Evolutionary conservation across 2,113 vertebrate species (phyloP), one percentile per base, ranked within the genome.

Genomic region (Atlantisia rogersi): DNA sequence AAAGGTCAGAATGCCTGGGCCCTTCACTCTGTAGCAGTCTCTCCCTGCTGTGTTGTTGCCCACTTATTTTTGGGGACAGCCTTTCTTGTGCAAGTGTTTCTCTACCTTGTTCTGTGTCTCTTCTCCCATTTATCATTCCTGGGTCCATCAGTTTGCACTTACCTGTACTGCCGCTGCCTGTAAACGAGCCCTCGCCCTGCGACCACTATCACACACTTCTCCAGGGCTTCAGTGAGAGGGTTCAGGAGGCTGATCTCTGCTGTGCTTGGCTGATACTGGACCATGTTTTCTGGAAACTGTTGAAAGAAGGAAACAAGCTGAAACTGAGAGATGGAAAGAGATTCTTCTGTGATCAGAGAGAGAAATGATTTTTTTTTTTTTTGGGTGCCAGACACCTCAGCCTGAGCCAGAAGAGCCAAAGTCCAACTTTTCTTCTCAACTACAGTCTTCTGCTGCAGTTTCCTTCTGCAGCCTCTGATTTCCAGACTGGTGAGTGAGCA

Each of bases 151-250:
- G 1, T 78, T 80, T 50, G 84, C 37, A 79, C 90, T 95, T 94
- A 98, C 98, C 84, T 97, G 82, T 98, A 98, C 46, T 52, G 90
- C 77, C 95, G 97, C 48, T 98, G 96, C 91, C 91, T 95, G 42
- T 92, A 32, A 32, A 98, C 52, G 28, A 99, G 95, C 3, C 98
- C 98, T 84, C 85, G 97, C 40, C 98, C 99, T 5, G 95, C 65
- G 6, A 98, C 26, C 9, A 95, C 97, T 42, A 99, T 53, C 24
- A 70, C 40, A 85, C 98, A 98, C 46, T 98, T 59, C 10, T 77
- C 94, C 95, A 99, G 71, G 37, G 94, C 86, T 26, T 92, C 90
- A 0, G 82, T 12, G 21, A 98, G 48, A 8, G 98, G 97, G 91
- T 99, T 99, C 55, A 31, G 67, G 88, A 99, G 97, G 35, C 92